Evolutionary conservation across 2,797 vertebrate genomes (phyloP), one percentile per base, ranked within the genome.

Genomic region (Melanotaenia pygmaea): DNA sequence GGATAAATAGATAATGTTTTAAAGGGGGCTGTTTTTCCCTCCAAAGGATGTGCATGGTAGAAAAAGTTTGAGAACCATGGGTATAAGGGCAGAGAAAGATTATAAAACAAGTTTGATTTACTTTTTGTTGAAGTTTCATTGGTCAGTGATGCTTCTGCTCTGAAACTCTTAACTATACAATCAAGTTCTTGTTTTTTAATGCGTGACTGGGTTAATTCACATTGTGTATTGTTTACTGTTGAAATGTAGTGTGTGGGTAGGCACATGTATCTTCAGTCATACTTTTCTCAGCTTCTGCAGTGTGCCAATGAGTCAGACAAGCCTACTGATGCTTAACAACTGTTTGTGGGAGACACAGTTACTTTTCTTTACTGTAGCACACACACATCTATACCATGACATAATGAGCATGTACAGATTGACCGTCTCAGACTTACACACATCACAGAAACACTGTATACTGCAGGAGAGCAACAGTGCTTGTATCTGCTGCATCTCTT

Each of bases 231-330:
- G 64, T 69, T 67, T 37, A 77, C 35, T 71, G 45, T 72, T 72
- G 16, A 59, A 68, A 13, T 68, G 45, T 65, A 64, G 68, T 74
- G 71, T 72, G 47, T 57, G 82, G 84, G 84, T 80, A 78, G 79
- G 86, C 22, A 12, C 76, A 22, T 81, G 82, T 80, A 65, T 74
- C 72, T 71, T 59, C 72, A 79, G 76, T 88, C 76, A 83, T 82
- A 76, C 72, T 74, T 83, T 85, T 59, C 65, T 74, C 59, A 62
- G 76, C 70, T 85, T 73, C 76, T 80, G 82, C 85, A 81, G 73
- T 74, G 79, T 81, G 83, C 59, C 35, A 67, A 72, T 89, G 88
- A 89, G 81, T 91, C 88, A 88, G 86, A 72, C 65, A 32, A 66
- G 37, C 80, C 67, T 77, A 77, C 81, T 86, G 84, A 89, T 86